phyloP scores from a whole-genome alignment of 2,113 vertebrate species.

The Hymenochirus boettgeri region DNA sequence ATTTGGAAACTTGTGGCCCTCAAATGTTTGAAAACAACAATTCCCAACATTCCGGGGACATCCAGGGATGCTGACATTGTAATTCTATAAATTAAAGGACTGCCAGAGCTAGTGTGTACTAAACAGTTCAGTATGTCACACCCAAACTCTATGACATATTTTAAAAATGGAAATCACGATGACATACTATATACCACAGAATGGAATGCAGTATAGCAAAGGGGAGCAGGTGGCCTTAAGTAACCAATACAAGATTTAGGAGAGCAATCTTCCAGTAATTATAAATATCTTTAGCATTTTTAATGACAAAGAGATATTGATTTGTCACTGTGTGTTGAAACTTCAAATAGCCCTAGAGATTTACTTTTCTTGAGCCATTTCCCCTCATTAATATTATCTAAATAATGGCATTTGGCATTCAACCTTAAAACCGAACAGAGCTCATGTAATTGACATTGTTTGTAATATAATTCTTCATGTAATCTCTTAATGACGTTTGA shows the following conservation, averaged over 20 bases:
- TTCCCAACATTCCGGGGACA: too few species aligned
- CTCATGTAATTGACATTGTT: background rate
- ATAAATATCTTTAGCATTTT: constrained; percentile 12
- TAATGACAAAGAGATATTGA: constrained; percentile 24
- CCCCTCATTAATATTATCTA: background rate
- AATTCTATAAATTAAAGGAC: too few species aligned
- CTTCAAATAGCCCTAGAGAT: background rate
- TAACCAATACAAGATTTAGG: background rate
- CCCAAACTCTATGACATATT: too few species aligned
- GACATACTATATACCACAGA: too few species aligned
- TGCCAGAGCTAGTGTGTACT: too few species aligned
- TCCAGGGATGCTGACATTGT: too few species aligned
- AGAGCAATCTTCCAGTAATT: background rate
- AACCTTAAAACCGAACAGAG: constrained; percentile 1
- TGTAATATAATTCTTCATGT: background rate
- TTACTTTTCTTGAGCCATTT: background rate
- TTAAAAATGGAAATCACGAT: too few species aligned
- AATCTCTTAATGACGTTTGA: constrained; percentile 2
- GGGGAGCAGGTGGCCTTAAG: constrained; percentile 18
- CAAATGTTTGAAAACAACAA: too few species aligned
- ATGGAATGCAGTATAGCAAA: too few species aligned
- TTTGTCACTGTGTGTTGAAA: constrained; percentile 4
- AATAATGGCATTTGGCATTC: background rate
- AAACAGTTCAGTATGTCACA: too few species aligned
- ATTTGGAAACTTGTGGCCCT: too few species aligned